Percentiles rank a stretch among this genome's conserved stretches.
Conservation (phyloP, 2,888 invertebrate species). For the Doris montereyensis region DNA sequence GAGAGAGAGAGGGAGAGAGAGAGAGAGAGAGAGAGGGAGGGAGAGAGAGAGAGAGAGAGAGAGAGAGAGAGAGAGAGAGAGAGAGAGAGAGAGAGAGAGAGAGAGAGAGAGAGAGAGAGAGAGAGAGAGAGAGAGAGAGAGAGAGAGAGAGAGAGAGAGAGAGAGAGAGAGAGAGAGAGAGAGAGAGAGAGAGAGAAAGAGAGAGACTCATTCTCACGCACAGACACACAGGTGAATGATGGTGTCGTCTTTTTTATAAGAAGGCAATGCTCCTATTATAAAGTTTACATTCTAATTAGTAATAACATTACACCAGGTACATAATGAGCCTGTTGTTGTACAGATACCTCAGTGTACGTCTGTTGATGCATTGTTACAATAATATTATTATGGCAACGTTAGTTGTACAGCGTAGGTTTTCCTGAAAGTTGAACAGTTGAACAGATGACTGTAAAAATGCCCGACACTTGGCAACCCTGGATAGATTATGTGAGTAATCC, state of each 20-base stretch:
- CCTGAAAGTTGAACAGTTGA: no score
- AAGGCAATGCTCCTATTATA: no score
- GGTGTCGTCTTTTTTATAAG: no score
- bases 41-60: background rate
- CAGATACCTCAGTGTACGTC: no score
- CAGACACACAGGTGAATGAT: no score
- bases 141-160: constrained; percentile 20
- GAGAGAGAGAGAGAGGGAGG: background rate
- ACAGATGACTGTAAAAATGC: background rate
- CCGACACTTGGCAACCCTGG: background rate
- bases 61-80: constrained; percentile 37
- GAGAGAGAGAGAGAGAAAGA: constrained; percentile 40
- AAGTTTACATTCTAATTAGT: no score
- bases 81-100: constrained; percentile 30
- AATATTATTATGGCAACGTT: no score
- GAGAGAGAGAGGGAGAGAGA: background rate
- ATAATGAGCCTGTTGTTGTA: no score
- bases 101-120: constrained; percentile 30
- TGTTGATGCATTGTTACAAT: no score
- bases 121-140: constrained; percentile 31
- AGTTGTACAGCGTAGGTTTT: background rate
- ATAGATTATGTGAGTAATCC: no score
- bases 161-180: constrained; percentile 38
- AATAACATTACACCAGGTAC: no score
- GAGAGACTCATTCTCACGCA: background rate